Evolutionary conservation across 64 coral and sea anemone species (phyloP), one percentile per base, ranked within the genome.

Genomic region (Hydrozoanthus tunicans): DNA sequence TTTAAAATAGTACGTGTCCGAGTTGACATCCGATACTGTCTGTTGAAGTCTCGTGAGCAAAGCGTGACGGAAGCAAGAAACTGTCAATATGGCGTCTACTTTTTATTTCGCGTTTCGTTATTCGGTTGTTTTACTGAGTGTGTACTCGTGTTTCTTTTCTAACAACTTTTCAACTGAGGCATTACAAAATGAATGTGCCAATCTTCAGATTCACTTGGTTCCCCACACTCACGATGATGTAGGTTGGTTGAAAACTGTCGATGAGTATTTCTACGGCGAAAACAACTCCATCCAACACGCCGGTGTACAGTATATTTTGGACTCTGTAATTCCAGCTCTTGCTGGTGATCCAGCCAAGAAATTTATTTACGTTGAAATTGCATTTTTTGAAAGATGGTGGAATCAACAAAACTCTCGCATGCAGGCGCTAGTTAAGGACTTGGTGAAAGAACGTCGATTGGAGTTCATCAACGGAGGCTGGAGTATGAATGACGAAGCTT

Each of bases 401-500:
- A 70, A 63, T 20, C 63, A 86, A 57, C 83, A 86, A 70, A 86
- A 23, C 83, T 54, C 83, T 17, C 8, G 52, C 5, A 86, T 86
- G 83, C 83, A 86, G 70, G 83, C 9, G 9, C 56, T 54, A 71
- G 83, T 86, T n/a, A 86, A 65, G 24, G 82, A 15, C 7, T 9
- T 66, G 25, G 82, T 86, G 15, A 53, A 25, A 0, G 70, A 51
- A 2, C 51, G 82, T 17, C 62, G 70, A 86, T 14, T 65, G 24
- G 58, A 86, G 62, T 66, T 65, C 43, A 86, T 81, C 51, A 91
- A 81, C 63, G 89, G 89, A 54, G 89, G 89, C 68, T 91, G 89
- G 89, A 67, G 89, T 26, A 91, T 91, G 89, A 91, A 91, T 54
- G 89, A 91, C 54, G 89, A 91, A 70, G 89, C 89, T 66, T 56